These are phyloP conservation scores for Sylvilagus bachmani DNA, from an alignment of 2,113 vertebrate species.

Conservation along the genomic window DNA sequence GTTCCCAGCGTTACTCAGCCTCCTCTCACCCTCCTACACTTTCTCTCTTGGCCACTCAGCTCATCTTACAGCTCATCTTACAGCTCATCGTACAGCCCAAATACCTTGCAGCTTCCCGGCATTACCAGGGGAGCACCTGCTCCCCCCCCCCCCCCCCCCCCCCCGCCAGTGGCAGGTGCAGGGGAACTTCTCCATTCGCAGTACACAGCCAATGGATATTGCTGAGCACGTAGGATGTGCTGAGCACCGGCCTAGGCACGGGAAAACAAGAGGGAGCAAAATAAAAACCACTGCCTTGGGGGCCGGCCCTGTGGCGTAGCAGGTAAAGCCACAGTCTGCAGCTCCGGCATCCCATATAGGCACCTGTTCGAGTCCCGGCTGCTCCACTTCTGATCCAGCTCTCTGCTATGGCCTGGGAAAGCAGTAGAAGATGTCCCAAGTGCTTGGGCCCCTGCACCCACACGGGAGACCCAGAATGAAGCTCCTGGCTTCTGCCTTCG, in stretches of 20 bases:
- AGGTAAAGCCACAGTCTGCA: no score
- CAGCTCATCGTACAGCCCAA: background rate
- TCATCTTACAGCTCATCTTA: background rate
- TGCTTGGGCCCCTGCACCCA: no score
- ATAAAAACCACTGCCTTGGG: background rate
- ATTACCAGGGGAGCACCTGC: no score
- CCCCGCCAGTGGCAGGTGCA: background rate
- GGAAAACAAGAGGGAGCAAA: constrained; percentile 27
- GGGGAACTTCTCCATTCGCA: background rate
- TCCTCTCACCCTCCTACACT: background rate
- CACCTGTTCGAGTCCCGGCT: no score
- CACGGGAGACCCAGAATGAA: no score
- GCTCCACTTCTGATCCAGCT: no score
- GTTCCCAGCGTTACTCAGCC: background rate
- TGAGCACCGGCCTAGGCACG: background rate
- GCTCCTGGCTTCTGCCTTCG: no score
- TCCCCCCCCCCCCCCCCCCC: no score
- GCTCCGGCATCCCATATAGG: no score
- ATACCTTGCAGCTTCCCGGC: background rate
- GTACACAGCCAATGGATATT: background rate
- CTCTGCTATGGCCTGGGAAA: no score
- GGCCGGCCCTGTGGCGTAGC: no score
- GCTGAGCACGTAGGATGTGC: background rate
- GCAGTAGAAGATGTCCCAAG: no score
- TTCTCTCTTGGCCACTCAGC: background rate